phyloP scores from a whole-genome alignment of 2,888 invertebrate genomes.

The Penaeus monodon region DNA sequence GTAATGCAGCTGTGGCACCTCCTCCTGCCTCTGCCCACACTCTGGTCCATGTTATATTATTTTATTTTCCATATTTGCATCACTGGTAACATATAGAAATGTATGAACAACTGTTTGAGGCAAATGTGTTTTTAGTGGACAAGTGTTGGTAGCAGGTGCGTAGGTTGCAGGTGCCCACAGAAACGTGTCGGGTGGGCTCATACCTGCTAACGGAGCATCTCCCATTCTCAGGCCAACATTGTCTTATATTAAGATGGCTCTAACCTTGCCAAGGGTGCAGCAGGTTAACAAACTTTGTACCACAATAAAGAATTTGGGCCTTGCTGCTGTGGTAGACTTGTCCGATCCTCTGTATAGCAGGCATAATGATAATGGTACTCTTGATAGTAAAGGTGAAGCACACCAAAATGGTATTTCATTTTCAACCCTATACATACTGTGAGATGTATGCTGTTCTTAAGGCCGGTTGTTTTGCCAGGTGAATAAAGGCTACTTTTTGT shows the following conservation, averaged over 20 bases:
- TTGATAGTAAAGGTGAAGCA: conserved; percentile 63
- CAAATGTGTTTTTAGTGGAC: conserved; percentile 8
- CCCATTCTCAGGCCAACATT: conserved; percentile 56
- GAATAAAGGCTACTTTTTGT: not conserved
- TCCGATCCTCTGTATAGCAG: conserved; percentile 61
- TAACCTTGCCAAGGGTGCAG: conserved; percentile 61
- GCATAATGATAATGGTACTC: conserved; percentile 57
- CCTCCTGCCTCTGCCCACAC: conserved; percentile 19
- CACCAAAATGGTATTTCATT: conserved; percentile 38
- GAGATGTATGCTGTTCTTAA: conserved; percentile 19
- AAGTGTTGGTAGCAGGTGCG: not conserved
- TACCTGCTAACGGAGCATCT: conserved; percentile 55
- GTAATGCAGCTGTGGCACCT: conserved; percentile 29
- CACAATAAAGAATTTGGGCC: conserved; percentile 56
- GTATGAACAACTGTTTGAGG: conserved; percentile 1
- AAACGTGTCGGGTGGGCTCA: conserved; percentile 52
- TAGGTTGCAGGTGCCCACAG: conserved; percentile 36
- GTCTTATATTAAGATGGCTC: conserved; percentile 63
- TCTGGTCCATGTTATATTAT: not conserved
- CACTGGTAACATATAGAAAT: too few relatives aligned
- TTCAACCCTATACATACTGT: not conserved
- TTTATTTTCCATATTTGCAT: too few relatives aligned
- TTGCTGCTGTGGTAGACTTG: conserved; percentile 59
- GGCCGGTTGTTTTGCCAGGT: not conserved
- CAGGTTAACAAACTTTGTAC: conserved; percentile 54